Evolutionary conservation across 2,113 vertebrate species (phyloP).

Genomic region (Mixornis gularis): DNA sequence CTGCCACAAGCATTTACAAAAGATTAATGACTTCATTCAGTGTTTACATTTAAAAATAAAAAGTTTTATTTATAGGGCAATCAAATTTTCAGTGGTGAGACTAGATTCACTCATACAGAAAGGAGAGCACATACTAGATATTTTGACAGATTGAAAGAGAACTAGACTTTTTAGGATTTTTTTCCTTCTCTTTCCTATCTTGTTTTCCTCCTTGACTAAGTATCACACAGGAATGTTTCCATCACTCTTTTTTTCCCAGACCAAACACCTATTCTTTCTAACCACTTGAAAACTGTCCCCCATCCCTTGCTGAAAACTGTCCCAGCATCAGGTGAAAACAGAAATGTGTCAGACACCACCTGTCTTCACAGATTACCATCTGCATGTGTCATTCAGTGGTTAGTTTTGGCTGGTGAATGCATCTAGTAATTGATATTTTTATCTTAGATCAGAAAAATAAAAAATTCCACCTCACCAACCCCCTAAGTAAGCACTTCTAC

Average conservation of each 20-base stretch:
- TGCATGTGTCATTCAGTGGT: neutral
- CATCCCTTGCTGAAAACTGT: neutral
- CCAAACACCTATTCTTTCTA: neutral
- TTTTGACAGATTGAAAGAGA: neutral
- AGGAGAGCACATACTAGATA: neutral
- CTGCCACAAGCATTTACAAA: constrained; percentile 16
- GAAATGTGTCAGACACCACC: neutral
- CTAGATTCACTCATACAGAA: neutral
- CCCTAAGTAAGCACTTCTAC: neutral
- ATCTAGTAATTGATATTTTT: neutral
- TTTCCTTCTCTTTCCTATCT: neutral
- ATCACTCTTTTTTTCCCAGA: neutral
- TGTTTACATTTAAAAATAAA: constrained; percentile 13
- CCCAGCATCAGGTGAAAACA: neutral
- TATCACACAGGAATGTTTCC: neutral
- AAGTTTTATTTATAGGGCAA: constrained; percentile 28
- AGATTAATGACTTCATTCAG: constrained; percentile 27
- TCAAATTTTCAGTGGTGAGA: constrained; percentile 1
- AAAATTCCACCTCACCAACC: neutral
- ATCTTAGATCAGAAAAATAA: neutral
- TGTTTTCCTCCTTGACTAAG: neutral
- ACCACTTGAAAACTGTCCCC: neutral
- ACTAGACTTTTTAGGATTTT: neutral
- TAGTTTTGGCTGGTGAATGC: neutral
- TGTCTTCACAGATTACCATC: neutral